These are phyloP conservation scores for Pteropus alecto DNA, from an alignment of 2,113 vertebrate species.

Conservation along the genomic window DNA sequence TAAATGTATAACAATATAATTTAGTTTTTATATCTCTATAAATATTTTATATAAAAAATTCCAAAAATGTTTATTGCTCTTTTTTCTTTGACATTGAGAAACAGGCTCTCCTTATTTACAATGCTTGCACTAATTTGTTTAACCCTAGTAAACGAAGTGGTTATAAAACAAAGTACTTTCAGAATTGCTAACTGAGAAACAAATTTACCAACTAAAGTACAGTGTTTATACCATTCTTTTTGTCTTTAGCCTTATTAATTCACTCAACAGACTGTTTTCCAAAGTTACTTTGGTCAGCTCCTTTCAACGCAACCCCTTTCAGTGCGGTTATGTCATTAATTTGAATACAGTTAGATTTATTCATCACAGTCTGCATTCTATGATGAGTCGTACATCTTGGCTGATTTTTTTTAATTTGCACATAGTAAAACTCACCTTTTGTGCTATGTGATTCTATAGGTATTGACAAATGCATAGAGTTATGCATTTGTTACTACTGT, in stretches of 20 bases:
- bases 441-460: not conserved
- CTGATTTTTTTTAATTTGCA: not conserved
- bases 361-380: not conserved
- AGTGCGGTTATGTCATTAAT: not conserved
- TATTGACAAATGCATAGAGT: not conserved
- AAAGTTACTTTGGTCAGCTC: not conserved
- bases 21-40: not conserved
- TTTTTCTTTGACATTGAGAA: not conserved
- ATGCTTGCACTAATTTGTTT: not conserved
- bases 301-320: not conserved
- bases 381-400: not conserved
- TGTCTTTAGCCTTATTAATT: not conserved
- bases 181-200: not conserved
- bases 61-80: not conserved
- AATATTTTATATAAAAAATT: not conserved
- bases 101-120: not conserved
- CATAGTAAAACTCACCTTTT: not conserved
- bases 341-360: not conserved
- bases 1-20: not conserved
- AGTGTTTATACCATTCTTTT: not conserved
- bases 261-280: not conserved
- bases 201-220: not conserved
- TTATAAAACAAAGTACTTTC: not conserved
- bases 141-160: not conserved
- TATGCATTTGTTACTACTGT: not conserved